Base-by-base conservation (phyloP, 2,797 vertebrate genomes). In the Carcharodon carcharias region DNA sequence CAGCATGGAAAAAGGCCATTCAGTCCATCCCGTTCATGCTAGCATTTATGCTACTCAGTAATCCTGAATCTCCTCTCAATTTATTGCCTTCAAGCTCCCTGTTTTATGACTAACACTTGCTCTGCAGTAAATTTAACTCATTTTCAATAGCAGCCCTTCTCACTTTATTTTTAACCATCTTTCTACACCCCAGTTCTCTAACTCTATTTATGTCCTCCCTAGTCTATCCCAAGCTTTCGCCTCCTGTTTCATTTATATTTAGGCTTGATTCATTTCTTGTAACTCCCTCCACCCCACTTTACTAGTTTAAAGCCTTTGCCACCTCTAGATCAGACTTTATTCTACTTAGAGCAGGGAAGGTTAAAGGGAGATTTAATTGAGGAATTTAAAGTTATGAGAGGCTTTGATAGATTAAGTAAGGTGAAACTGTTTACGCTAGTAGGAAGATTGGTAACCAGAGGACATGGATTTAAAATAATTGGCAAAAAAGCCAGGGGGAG, bases 241-340 rank as follows among this genome's bases (percentile, higher is more conserved):
- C 40, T 85, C 80, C 40, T 85, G n/a, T 85, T 85, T 85, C 40
- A 45, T 45, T 85, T 85, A 85, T 85, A 85, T 85, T 85, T 85
- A 50, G 80, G 80, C 16, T 85, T 85, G 80, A 45, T 85, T 85
- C 40, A 45, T 85, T 85, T 45, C 80, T 85, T 50, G 4, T 45
- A 45, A 7, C 80, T 45, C 80, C 31, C 40, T 45, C 80, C 40
- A 21, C 16, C 21, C 18, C 16, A 0, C 5, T n/a, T 85, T 45
- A 45, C n/a, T 85, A 23, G 40, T 85, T 85, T 85, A 85, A 85
- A 45, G 40, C 28, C 18, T 21, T 45, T 45, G 40, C 18, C 40
- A 40, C 16, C 40, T 85, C 80, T 21, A 85, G 40, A 6, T 14
- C 21, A 45, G 16, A 85, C 18, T 45, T 45, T 85, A 18, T 18